Conservation (phyloP, 2,113 vertebrate genomes). For the Cochlearius cochlearius region DNA sequence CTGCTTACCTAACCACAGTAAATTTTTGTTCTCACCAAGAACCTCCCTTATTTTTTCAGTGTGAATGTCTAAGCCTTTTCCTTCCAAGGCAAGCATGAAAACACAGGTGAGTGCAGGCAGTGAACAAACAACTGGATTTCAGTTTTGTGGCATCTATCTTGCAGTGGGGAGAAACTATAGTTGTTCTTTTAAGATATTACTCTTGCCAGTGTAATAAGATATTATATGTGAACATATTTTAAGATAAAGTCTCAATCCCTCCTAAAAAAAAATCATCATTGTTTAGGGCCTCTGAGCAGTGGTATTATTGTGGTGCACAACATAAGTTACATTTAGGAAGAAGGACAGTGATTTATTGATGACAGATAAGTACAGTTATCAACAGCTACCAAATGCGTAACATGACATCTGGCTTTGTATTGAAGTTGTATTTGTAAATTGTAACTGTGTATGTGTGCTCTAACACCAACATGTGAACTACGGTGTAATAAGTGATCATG, state of each 20-base stretch:
- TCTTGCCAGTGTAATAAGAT: not conserved
- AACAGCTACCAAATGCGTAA: not conserved
- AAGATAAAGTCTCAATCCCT: not conserved
- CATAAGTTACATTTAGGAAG: not conserved
- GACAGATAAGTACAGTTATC: not conserved
- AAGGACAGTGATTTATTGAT: not conserved
- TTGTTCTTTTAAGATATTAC: not conserved
- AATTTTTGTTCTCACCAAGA: not conserved
- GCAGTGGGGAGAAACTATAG: not conserved
- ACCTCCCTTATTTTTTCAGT: not conserved
- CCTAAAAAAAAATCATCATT: not conserved
- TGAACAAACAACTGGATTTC: not conserved
- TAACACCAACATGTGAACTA: not conserved
- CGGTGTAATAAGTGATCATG: accelerated
- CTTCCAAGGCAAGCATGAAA: not conserved
- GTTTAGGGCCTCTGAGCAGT: not conserved
- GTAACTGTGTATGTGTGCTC: not conserved
- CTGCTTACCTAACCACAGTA: not conserved
- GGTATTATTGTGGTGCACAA: not conserved
- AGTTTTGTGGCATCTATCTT: not conserved
- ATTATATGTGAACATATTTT: not conserved
- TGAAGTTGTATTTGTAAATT: not conserved
- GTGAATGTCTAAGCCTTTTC: not conserved
- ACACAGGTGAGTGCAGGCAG: not conserved
- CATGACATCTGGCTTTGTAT: not conserved